phyloP scores from a whole-genome alignment of 2,113 vertebrate species.

The Beaufortia kweichowensis region DNA sequence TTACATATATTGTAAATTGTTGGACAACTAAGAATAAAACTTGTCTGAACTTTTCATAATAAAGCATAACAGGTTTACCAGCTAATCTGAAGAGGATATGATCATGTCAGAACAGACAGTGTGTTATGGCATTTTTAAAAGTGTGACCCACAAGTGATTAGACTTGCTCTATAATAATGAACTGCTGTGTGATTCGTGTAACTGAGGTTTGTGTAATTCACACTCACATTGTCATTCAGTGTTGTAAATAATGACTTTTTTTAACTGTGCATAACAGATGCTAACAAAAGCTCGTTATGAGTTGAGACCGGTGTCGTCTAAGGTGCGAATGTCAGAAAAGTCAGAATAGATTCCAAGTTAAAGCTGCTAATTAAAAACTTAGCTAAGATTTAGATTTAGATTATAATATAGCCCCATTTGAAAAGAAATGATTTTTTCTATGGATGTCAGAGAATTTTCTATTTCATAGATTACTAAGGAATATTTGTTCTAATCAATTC shows the following conservation, averaged over 20 bases:
- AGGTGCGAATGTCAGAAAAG: background rate
- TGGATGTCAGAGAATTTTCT: too few relatives aligned
- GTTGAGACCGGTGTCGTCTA: background rate
- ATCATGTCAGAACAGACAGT: background rate
- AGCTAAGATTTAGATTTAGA: too few relatives aligned
- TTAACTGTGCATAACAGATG: background rate
- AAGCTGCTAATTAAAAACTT: background rate
- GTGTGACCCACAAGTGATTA: background rate
- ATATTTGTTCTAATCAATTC: too few relatives aligned
- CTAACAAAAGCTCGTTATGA: constrained; percentile 1
- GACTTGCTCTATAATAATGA: too few relatives aligned
- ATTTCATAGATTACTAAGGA: too few relatives aligned
- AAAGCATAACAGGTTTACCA: too few relatives aligned
- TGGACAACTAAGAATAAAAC: too few relatives aligned
- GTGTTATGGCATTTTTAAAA: background rate
- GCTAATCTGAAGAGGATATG: background rate
- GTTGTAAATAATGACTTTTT: constrained; percentile 1
- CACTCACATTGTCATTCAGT: background rate
- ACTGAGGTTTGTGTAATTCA: constrained; percentile 1
- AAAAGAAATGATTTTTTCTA: too few relatives aligned
- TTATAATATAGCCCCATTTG: too few relatives aligned
- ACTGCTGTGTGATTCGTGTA: too few relatives aligned
- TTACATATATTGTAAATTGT: too few relatives aligned
- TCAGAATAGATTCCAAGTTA: background rate
- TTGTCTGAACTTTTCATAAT: background rate